Conservation (phyloP, 2,797 vertebrate species). For the Hydrolagus colliei region DNA sequence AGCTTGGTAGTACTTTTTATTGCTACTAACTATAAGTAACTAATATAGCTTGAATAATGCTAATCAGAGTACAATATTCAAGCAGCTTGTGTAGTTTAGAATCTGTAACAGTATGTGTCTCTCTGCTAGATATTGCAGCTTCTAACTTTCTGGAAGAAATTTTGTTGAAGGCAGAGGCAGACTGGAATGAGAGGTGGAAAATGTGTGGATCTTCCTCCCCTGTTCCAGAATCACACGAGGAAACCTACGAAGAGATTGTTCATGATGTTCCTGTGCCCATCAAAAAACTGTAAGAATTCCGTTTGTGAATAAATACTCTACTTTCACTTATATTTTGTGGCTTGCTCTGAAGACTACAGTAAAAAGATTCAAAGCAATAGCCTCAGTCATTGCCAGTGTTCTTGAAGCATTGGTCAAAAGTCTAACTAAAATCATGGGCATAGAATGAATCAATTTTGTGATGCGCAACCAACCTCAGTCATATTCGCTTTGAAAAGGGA, state of each 20-base stretch:
- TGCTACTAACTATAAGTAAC: no score
- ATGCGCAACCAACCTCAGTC: not conserved
- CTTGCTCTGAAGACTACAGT: not conserved
- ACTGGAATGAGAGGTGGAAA: conserved; percentile 66
- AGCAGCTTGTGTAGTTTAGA: not conserved
- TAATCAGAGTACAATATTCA: not conserved
- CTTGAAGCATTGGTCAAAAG: not conserved
- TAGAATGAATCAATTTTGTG: not conserved
- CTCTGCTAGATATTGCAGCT: conserved; percentile 66
- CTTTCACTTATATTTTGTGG: not conserved
- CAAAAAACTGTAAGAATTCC: conserved; percentile 72
- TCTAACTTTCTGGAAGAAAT: conserved; percentile 73
- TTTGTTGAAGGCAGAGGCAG: conserved; percentile 71
- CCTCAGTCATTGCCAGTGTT: not conserved
- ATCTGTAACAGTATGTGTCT: not conserved
- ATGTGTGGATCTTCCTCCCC: conserved; percentile 51
- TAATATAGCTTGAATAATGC: not conserved
- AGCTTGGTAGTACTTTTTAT: no score
- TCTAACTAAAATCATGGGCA: not conserved
- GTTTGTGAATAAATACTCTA: conserved; percentile 6
- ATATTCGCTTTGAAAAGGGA: not conserved
- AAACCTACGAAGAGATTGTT: conserved; percentile 65
- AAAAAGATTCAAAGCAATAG: not conserved
- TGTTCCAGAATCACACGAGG: conserved; percentile 54
- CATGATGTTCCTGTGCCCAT: conserved; percentile 62